Base-by-base conservation (phyloP, 2,113 vertebrate genomes). In the Neotragus pygmaeus region DNA sequence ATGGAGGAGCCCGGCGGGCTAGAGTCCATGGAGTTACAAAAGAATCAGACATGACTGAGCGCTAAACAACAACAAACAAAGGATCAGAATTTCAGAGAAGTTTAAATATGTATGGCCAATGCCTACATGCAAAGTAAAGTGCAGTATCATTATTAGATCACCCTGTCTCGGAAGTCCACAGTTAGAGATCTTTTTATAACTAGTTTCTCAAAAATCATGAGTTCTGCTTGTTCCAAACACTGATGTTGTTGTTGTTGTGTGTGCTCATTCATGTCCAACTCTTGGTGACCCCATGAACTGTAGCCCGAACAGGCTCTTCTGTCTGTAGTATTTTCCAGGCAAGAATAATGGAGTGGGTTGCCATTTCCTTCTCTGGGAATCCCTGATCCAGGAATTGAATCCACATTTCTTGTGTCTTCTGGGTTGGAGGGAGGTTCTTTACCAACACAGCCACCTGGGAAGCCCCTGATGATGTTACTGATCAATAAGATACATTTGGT, bases 1-100 rank as follows among this genome's bases (percentile, higher is more conserved):
- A 3, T 36, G 43, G 36, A 25, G 36, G 21, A 43, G 70, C 21
- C 70, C 1, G 0, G 70, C 0, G 1, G 19, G 21, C 36, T 43
- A 25, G 5, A 27, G 21, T 73, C 36, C 36, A 14, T 14, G 36
- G 70, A 43, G 6, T 43, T 43, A 25, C 21, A 43, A 14, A 11
- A 73, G 36, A 73, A 14, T 73, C 70, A 43, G 36, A 73, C 36
- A 25, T 73, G 36, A 73, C 70, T 43, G 21, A 39, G 36, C 0
- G 0, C 21, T 73, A 13, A 73, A 39, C 70, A 73, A 36, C 19
- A 70, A 13, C 70, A 73, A 73, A 25, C 36, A 73, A 73, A 23
- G 66, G 19, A 97, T 39, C 7, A 51, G n/a, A 82, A 83, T 83
- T 83, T 77, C 43, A 90, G 49, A 66, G 10, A 47, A 9, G 27